Conservation (phyloP, 2,797 vertebrate species). For the Distichodus sexfasciatus region DNA sequence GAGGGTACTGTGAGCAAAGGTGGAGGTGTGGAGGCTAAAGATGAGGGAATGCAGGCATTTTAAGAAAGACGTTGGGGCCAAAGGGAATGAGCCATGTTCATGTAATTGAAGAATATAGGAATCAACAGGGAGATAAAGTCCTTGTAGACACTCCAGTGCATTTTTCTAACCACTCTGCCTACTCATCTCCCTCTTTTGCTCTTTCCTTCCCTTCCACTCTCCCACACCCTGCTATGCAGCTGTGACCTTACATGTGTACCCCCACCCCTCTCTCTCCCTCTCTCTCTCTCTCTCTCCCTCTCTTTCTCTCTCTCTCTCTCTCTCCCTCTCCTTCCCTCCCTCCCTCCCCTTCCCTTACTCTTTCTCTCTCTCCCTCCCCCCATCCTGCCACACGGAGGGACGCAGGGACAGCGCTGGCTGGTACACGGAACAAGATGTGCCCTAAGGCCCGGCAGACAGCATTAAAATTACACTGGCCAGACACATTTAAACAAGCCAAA, state of each 20-base stretch:
- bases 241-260: conserved; percentile 48
- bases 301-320: conserved; percentile 19
- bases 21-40: no score
- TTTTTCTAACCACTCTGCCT: conserved; percentile 29
- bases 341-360: background rate
- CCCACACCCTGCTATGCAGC: conserved; percentile 36
- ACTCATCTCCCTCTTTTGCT: conserved; percentile 10
- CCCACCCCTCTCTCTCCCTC: background rate
- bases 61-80: background rate
- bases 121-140: conserved; percentile 20
- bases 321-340: background rate
- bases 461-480: conserved; percentile 46
- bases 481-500: conserved; percentile 45
- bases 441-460: conserved; percentile 44
- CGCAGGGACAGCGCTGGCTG: conserved; percentile 51
- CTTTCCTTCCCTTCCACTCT: background rate
- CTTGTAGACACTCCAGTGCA: conserved; percentile 2
- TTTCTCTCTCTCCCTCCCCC: conserved; percentile 19
- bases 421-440: conserved; percentile 52
- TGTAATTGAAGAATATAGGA: conserved; percentile 39
- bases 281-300: background rate
- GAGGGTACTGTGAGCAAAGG: no score
- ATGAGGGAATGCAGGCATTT: background rate
- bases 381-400: conserved; percentile 41
- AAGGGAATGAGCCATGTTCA: background rate